phyloP scores from a whole-genome alignment of 2,888 invertebrate species.

The Chaitophorus viminalis region DNA sequence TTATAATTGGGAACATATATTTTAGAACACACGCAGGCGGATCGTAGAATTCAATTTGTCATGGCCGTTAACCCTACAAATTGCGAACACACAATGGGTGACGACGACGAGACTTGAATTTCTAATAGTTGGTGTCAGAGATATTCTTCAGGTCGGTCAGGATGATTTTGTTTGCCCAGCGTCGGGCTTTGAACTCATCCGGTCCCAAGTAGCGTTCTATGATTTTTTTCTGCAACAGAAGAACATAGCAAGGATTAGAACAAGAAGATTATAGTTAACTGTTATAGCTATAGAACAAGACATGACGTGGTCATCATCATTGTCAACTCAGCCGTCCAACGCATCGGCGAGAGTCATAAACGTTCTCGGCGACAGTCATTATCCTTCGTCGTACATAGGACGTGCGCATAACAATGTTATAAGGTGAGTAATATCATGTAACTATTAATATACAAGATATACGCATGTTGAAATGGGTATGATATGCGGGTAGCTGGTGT shows the following conservation, averaged over 20 bases:
- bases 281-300: no score
- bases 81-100: not conserved
- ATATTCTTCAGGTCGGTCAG: conserved; percentile 23
- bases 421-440: conserved; percentile 9
- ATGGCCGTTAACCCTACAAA: conserved; percentile 6
- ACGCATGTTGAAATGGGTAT: not conserved
- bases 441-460: not conserved
- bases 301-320: no score
- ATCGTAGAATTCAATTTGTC: not conserved
- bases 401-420: not conserved
- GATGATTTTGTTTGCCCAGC: conserved; percentile 28
- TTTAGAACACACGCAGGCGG: not conserved
- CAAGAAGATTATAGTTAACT: no score
- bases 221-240: conserved; percentile 44
- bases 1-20: conserved; percentile 14
- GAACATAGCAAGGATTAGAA: not conserved
- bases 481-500: no score
- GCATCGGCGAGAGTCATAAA: not conserved
- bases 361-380: not conserved
- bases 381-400: not conserved
- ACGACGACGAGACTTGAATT: not conserved
- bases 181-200: not conserved
- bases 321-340: not conserved
- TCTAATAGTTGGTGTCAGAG: not conserved
- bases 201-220: conserved; percentile 44